These are phyloP conservation scores for Chaetorhynchus papuensis DNA, from an alignment of 2,113 vertebrate genomes.

Conservation along the genomic window DNA sequence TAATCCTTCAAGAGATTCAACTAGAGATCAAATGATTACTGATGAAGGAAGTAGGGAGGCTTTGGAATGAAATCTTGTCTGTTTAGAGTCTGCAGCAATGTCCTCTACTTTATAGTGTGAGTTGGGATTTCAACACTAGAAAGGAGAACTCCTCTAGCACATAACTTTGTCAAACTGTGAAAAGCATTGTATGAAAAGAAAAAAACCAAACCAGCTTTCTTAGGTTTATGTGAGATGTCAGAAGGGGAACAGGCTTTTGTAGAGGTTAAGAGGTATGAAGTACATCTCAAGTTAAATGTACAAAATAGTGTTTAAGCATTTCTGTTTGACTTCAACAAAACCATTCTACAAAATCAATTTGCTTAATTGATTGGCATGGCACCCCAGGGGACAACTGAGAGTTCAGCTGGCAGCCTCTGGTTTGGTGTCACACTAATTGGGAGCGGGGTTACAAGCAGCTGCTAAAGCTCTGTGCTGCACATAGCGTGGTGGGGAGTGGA, in stretches of 20 bases:
- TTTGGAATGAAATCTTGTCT: not conserved
- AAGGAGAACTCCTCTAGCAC: not conserved
- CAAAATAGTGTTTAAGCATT: not conserved
- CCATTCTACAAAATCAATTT: not conserved
- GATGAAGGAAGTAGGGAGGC: not conserved
- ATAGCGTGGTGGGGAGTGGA: accelerated
- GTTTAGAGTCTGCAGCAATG: not conserved
- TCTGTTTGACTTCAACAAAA: not conserved
- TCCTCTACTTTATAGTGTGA: not conserved
- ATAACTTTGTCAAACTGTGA: not conserved
- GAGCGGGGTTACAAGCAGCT: not conserved
- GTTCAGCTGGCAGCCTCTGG: not conserved
- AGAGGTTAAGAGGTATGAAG: not conserved
- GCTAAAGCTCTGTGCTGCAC: not conserved
- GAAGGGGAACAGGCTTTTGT: not conserved
- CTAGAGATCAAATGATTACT: not conserved
- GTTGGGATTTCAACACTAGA: not conserved
- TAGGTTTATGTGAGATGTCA: not conserved
- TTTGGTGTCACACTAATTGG: not conserved
- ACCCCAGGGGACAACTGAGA: not conserved
- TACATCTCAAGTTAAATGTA: not conserved
- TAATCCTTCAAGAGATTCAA: not conserved
- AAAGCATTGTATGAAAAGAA: not conserved
- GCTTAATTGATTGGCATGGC: not conserved
- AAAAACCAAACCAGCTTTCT: not conserved